Evolutionary conservation across 2,888 invertebrate species (phyloP).

Genomic region (Heliconius aoede): DNA sequence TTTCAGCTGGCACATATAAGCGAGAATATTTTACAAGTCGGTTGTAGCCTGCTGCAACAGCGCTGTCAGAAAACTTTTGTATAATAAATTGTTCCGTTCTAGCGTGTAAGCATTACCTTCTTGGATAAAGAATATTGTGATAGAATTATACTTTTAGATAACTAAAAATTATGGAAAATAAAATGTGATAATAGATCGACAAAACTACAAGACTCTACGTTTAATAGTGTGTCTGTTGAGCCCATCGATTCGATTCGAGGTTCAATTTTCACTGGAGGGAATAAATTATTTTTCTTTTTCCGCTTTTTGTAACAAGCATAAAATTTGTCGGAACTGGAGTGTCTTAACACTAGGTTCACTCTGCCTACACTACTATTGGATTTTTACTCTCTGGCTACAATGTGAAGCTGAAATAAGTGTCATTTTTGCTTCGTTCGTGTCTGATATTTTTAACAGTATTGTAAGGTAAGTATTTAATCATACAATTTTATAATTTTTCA

Average conservation of each 20-base stretch:
- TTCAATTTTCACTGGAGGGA: not conserved
- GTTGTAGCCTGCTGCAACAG: not conserved
- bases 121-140: not conserved
- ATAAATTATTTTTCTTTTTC: not conserved
- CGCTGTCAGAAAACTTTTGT: not conserved
- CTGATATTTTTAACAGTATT: too few relatives aligned
- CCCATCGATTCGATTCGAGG: too few relatives aligned
- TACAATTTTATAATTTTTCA: too few relatives aligned
- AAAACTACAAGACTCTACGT: not conserved
- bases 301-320: too few relatives aligned
- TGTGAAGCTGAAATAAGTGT: too few relatives aligned
- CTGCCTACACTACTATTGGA: not conserved
- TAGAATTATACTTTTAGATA: not conserved
- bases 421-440: too few relatives aligned
- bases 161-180: not conserved
- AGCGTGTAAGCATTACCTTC: not conserved
- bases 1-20: not conserved
- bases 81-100: slow-evolving; percentile 1
- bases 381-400: too few relatives aligned
- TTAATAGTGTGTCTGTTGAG: not conserved
- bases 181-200: not conserved
- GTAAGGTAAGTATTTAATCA: too few relatives aligned
- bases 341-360: not conserved
- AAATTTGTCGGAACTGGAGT: not conserved
- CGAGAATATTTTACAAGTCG: not conserved